A percentile compares a stretch with the other conserved stretches of the same genome.
phyloP scores from a whole-genome alignment of 2,888 invertebrate genomes.

The Malacosoma neustria region DNA sequence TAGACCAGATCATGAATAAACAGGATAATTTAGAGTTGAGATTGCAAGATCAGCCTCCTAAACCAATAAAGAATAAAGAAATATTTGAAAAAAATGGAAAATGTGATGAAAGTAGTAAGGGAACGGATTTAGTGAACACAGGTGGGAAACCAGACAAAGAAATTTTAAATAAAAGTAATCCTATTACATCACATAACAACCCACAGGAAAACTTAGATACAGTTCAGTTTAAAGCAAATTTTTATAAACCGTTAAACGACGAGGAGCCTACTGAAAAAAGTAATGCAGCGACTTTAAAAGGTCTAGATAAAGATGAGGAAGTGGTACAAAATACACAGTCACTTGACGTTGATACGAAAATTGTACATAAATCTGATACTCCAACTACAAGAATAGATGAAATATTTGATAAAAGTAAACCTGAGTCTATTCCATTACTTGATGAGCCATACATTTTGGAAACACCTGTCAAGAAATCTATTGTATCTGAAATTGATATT shows the following conservation, averaged over 20 bases:
- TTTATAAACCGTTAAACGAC: conserved; percentile 36
- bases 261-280: conserved; percentile 8
- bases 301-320: not conserved
- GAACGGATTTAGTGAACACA: too few relatives aligned
- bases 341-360: too few relatives aligned
- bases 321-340: too few relatives aligned
- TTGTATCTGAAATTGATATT: conserved; percentile 61
- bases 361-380: too few relatives aligned
- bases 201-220: not conserved
- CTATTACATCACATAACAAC: not conserved
- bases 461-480: conserved; percentile 27
- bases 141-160: too few relatives aligned
- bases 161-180: not conserved
- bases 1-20: too few relatives aligned
- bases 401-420: conserved; percentile 7
- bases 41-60: too few relatives aligned
- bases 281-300: not conserved
- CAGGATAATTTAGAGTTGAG: too few relatives aligned
- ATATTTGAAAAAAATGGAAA: too few relatives aligned
- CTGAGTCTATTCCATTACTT: conserved; percentile 44
- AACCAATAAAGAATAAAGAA: too few relatives aligned
- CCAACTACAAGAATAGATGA: not conserved
- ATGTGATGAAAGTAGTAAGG: too few relatives aligned
- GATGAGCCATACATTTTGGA: conserved; percentile 29
- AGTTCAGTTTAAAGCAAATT: conserved; percentile 32